phyloP scores from a whole-genome alignment of 2,113 vertebrate species.

The Puffinus mauretanicus region DNA sequence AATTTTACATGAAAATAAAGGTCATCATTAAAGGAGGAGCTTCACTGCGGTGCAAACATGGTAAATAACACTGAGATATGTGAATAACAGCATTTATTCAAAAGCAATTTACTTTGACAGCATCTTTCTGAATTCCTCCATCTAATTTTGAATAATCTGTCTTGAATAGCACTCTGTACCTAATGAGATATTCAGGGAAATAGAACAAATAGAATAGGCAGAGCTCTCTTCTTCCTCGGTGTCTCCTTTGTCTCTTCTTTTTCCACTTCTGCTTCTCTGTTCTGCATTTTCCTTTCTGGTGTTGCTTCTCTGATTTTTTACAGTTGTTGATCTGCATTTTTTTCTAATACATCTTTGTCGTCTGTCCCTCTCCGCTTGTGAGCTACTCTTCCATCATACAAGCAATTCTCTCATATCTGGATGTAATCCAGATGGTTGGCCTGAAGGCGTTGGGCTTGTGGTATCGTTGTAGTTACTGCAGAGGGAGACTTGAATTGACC shows the following conservation, averaged over 20 bases:
- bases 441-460: neutral
- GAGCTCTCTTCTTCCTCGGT: neutral
- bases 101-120: neutral
- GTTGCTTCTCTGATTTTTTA: neutral
- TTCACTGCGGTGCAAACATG: neutral
- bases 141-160: neutral
- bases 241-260: neutral
- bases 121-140: neutral
- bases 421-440: neutral
- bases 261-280: neutral
- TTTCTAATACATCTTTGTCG: neutral
- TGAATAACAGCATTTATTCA: neutral
- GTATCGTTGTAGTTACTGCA: neutral
- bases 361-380: neutral
- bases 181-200: neutral
- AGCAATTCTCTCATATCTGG: neutral
- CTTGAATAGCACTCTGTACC: neutral
- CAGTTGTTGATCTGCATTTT: neutral
- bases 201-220: neutral
- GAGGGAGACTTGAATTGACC: neutral
- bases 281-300: neutral
- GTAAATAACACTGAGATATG: neutral
- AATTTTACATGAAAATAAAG: neutral
- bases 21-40: neutral
- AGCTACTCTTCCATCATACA: neutral